These are phyloP conservation scores for Lophotriccus pileatus DNA, from an alignment of 2,797 vertebrate species.

Conservation along the genomic window DNA sequence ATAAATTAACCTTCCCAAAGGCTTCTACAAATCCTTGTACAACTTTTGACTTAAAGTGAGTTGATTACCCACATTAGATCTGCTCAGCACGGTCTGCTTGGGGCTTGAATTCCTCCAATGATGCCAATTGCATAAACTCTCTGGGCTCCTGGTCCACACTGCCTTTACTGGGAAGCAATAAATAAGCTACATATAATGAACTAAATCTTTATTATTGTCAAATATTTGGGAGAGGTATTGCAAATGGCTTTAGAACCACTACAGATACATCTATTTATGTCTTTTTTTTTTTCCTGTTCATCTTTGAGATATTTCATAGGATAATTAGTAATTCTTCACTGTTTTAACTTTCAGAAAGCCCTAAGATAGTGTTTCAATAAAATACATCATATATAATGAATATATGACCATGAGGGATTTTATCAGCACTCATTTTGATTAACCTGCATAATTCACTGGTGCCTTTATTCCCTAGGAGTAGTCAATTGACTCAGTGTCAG, in stretches of 20 bases:
- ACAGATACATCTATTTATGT: not conserved
- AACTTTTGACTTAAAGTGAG: not conserved
- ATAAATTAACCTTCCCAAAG: not conserved
- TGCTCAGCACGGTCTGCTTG: fast-evolving
- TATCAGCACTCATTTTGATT: conserved; percentile 45
- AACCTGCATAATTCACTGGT: not conserved
- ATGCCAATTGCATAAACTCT: not conserved
- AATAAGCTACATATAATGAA: not conserved
- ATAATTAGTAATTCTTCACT: not conserved
- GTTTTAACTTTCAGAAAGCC: not conserved
- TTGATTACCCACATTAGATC: not conserved
- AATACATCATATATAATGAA: not conserved
- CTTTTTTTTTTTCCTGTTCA: not conserved
- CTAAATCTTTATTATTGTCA: not conserved
- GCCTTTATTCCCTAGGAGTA: not conserved
- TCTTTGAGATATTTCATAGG: not conserved
- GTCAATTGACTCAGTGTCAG: conserved; percentile 8
- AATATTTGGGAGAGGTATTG: not conserved
- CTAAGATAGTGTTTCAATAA: not conserved
- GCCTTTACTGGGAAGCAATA: not conserved
- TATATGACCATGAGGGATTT: conserved; percentile 14
- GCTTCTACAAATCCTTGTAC: not conserved
- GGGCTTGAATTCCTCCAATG: not conserved
- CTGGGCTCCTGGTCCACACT: not conserved
- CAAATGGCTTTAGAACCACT: not conserved